Evolutionary conservation across 1,140 invertebrate species (phyloP).

Genomic region (Anastrepha obliqua): DNA sequence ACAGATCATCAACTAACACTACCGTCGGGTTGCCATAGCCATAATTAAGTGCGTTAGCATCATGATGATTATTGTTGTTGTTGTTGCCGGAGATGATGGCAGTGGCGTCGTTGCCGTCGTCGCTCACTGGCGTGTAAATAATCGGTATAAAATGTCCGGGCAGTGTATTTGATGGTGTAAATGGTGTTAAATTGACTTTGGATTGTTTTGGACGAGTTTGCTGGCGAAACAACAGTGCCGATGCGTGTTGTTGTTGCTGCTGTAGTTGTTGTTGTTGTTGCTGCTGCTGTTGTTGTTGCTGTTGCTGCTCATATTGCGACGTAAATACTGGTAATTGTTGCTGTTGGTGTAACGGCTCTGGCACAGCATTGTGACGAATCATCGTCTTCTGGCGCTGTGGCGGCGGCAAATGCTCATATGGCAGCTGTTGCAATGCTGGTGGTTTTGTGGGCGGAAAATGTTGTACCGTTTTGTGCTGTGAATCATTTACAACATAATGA

Average conservation of each 20-base stretch:
- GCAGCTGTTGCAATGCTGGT: constrained; percentile 59
- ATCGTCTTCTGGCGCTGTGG: constrained; percentile 1
- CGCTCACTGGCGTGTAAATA: constrained; percentile 69
- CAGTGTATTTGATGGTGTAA: constrained; percentile 72
- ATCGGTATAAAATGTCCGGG: constrained; percentile 73
- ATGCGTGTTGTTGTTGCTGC: constrained; percentile 60
- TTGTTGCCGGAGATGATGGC: constrained; percentile 62
- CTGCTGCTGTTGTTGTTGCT: constrained; percentile 57
- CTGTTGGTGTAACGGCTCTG: constrained; percentile 57
- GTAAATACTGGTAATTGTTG: constrained; percentile 51
- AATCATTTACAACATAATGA: constrained; percentile 55
- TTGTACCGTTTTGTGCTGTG: constrained; percentile 72
- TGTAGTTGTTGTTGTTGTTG: constrained; percentile 57
- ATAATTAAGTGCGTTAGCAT: constrained; percentile 68
- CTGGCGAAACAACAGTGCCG: constrained; percentile 58
- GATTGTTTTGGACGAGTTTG: constrained; percentile 70
- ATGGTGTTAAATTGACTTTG: constrained; percentile 74
- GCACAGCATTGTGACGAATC: background rate
- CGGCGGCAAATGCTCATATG: constrained; percentile 4
- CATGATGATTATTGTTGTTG: constrained; percentile 73
- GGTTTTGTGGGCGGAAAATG: constrained; percentile 68
- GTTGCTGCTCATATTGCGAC: constrained; percentile 56
- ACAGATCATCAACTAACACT: constrained; percentile 44
- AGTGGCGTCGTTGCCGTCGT: constrained; percentile 61
- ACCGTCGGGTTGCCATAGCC: constrained; percentile 63